A percentile compares a stretch with the other conserved stretches of the same genome.
Conservation (phyloP, 37 sponge, comb jelly and placozoan species). For the Agelas oroides region DNA sequence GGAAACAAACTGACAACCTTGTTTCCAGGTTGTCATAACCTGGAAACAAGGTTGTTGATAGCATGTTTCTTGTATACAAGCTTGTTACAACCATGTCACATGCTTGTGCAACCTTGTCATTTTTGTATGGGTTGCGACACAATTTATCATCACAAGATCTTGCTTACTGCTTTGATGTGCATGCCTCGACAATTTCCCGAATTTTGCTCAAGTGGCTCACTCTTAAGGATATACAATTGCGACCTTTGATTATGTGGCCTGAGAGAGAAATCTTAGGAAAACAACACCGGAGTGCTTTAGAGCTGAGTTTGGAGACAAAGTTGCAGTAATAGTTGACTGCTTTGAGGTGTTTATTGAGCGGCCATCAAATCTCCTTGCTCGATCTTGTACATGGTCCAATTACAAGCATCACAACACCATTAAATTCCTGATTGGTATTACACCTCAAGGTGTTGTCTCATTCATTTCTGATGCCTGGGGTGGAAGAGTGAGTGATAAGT, state of each 20-base stretch:
- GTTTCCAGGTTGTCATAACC: too few relatives aligned
- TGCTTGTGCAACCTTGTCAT: too few relatives aligned
- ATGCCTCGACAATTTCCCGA: conserved; percentile 30
- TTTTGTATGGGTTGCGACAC: conserved; percentile 37
- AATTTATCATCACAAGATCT: conserved; percentile 42
- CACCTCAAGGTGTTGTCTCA: conserved; percentile 76
- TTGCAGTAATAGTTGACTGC: conserved; percentile 55
- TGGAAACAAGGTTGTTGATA: too few relatives aligned
- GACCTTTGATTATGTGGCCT: conserved; percentile 65
- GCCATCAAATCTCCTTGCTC: conserved; percentile 62
- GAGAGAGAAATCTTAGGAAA: conserved; percentile 31
- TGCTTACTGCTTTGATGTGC: conserved; percentile 46
- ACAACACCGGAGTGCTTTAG: conserved; percentile 69
- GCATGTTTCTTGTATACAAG: too few relatives aligned
- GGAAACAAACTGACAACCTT: too few relatives aligned
- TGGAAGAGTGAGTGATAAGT: conserved; percentile 79
- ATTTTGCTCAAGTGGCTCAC: conserved; percentile 15
- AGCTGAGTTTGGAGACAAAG: too few relatives aligned
- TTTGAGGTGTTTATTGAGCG: conserved; percentile 72
- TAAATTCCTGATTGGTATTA: conserved; percentile 65
- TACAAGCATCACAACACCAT: too few relatives aligned
- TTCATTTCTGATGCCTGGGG: conserved; percentile 74
- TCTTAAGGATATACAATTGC: background rate
- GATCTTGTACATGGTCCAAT: conserved; percentile 68
- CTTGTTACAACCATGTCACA: too few relatives aligned